These are phyloP conservation scores for Rhagophthalmus giganteus DNA, from an alignment of 2,888 invertebrate species.

Conservation along the genomic window DNA sequence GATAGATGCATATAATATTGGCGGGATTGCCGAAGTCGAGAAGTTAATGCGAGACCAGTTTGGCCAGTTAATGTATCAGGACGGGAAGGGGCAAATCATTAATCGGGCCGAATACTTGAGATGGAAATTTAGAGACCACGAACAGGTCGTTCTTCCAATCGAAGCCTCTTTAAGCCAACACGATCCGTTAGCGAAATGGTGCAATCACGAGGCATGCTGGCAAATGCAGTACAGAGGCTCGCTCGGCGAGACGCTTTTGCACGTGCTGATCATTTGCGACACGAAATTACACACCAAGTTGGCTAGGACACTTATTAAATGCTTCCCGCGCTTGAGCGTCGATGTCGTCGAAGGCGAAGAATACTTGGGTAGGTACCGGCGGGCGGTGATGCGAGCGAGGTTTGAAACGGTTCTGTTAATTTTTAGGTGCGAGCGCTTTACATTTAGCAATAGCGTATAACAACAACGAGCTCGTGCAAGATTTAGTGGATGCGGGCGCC, in stretches of 20 bases:
- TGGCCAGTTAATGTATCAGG: constrained; percentile 83
- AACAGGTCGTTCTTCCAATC: constrained; percentile 83
- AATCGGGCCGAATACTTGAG: constrained; percentile 85
- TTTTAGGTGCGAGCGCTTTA: constrained; percentile 86
- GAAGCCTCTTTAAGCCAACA: constrained; percentile 83
- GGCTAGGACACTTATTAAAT: constrained; percentile 85
- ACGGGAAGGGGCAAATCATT: constrained; percentile 81
- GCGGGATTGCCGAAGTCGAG: constrained; percentile 82
- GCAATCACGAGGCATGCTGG: constrained; percentile 95
- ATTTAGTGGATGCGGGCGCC: constrained; percentile 90
- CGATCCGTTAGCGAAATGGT: constrained; percentile 86
- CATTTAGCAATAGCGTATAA: constrained; percentile 96
- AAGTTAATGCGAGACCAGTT: constrained; percentile 84
- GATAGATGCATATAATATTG: constrained; percentile 82
- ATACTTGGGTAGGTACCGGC: constrained; percentile 80
- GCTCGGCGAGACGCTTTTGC: constrained; percentile 91
- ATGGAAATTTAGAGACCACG: constrained; percentile 87
- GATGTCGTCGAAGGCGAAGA: constrained; percentile 98
- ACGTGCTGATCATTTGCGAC: constrained; percentile 93
- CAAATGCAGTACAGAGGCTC: constrained; percentile 95
- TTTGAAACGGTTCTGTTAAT: too few species aligned
- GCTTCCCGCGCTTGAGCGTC: constrained; percentile 86
- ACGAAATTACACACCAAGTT: constrained; percentile 79
- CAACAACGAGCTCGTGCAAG: constrained; percentile 92
- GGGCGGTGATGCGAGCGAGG: too few species aligned